phyloP scores from a whole-genome alignment of 2,113 vertebrate genomes.

The Dolichotis patagonum region DNA sequence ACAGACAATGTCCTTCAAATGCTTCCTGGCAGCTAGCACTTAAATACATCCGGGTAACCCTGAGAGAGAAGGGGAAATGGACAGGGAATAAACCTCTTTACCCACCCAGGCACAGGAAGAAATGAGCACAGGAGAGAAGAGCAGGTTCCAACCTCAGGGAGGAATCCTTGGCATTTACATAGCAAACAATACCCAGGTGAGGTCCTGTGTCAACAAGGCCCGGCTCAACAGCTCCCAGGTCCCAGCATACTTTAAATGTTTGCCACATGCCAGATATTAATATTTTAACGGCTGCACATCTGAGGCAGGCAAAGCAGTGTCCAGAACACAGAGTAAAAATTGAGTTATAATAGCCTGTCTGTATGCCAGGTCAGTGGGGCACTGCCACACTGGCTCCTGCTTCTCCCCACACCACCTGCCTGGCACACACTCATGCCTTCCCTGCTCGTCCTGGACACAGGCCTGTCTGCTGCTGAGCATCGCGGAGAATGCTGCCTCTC shows the following conservation, averaged over 20 bases:
- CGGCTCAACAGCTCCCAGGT: not conserved
- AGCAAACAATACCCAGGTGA: slow-evolving; percentile 71
- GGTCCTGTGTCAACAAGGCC: not conserved
- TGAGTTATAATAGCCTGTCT: slow-evolving; percentile 9
- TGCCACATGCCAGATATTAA: slow-evolving; percentile 70
- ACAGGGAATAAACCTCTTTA: not conserved
- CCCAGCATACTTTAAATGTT: slow-evolving; percentile 69
- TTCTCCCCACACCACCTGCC: not conserved
- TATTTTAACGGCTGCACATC: slow-evolving; percentile 46
- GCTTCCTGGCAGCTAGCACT: not conserved
- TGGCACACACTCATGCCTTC: accelerated
- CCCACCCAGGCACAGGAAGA: not conserved
- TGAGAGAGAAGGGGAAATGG: not conserved
- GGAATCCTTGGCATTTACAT: slow-evolving; percentile 43
- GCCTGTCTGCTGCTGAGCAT: not conserved
- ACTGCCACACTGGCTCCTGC: accelerated
- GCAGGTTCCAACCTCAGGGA: not conserved
- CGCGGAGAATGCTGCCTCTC: not conserved
- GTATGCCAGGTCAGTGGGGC: not conserved
- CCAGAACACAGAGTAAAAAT: slow-evolving; percentile 19
- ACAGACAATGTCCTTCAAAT: not conserved
- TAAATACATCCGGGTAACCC: not conserved
- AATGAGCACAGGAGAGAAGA: not conserved
- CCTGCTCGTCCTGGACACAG: not conserved
- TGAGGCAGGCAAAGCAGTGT: not conserved